Conservation (phyloP, 2,113 vertebrate genomes). For the Guaruba guarouba region DNA sequence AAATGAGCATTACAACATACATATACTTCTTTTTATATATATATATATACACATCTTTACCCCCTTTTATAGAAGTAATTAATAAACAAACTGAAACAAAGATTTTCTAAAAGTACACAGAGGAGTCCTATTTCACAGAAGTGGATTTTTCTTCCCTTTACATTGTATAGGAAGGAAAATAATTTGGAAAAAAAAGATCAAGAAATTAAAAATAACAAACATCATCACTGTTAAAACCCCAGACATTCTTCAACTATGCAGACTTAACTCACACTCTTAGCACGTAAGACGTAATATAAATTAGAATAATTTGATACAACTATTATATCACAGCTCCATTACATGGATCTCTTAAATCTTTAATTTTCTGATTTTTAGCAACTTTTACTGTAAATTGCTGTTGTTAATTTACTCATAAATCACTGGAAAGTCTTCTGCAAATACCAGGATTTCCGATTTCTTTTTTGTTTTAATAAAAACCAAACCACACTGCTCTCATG, state of each 20-base stretch:
- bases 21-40: background rate
- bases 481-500: background rate
- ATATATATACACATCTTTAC: background rate
- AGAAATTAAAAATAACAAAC: background rate
- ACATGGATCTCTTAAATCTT: background rate
- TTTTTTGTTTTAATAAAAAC: background rate
- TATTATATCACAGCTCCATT: background rate
- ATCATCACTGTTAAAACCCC: fast-evolving
- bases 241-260: background rate
- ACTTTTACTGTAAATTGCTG: background rate
- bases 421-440: background rate
- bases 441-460: background rate
- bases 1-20: background rate
- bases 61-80: background rate
- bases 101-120: background rate
- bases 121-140: background rate
- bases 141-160: background rate
- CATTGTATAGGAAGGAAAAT: background rate
- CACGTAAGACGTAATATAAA: background rate
- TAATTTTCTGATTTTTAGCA: background rate
- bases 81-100: background rate
- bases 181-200: background rate
- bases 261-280: background rate
- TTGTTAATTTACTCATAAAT: background rate
- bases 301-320: background rate